These are phyloP conservation scores for Drosophila atroscutellata DNA, from an alignment of 2,888 invertebrate genomes.

Conservation along the genomic window DNA sequence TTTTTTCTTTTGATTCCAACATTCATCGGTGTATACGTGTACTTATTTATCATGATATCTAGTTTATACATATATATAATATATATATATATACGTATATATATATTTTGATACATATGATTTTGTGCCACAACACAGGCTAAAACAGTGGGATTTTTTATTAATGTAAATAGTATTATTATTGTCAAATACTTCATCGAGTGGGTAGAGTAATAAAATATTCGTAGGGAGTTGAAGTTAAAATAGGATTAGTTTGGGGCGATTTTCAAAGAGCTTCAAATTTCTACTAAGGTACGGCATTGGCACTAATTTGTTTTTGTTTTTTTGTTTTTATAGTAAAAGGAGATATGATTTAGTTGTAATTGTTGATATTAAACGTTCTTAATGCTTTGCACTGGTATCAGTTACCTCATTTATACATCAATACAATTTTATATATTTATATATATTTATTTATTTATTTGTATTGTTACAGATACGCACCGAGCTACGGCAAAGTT, in stretches of 20 bases:
- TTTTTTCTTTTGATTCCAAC: conserved; percentile 30
- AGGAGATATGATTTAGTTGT: conserved; percentile 53
- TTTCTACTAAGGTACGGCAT: conserved; percentile 64
- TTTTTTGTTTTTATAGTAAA: conserved; percentile 26
- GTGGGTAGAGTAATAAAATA: conserved; percentile 38
- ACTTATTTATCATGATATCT: conserved; percentile 1
- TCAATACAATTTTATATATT: conserved; percentile 27
- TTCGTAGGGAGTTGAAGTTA: conserved; percentile 44
- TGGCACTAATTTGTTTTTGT: conserved; percentile 64
- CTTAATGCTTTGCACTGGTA: conserved; percentile 68
- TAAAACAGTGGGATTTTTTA: conserved; percentile 14
- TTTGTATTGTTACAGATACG: conserved; percentile 41
- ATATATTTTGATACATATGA: conserved; percentile 16
- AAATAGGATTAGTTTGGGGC: conserved; percentile 15
- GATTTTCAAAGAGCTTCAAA: conserved; percentile 16
- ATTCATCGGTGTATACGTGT: conserved; percentile 42
- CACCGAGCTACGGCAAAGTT: conserved; percentile 59
- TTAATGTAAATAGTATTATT: conserved; percentile 20
- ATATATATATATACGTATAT: conserved; percentile 15
- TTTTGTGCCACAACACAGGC: conserved; percentile 27
- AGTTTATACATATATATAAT: conserved; percentile 10
- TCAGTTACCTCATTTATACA: conserved; percentile 67
- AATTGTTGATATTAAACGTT: conserved; percentile 69
- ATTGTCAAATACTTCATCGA: conserved; percentile 43
- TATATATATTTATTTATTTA: conserved; percentile 33